These are phyloP conservation scores for Turritopsis rubra DNA, from an alignment of 30 jellyfish, hydroid and myxozoan species.

Conservation along the genomic window DNA sequence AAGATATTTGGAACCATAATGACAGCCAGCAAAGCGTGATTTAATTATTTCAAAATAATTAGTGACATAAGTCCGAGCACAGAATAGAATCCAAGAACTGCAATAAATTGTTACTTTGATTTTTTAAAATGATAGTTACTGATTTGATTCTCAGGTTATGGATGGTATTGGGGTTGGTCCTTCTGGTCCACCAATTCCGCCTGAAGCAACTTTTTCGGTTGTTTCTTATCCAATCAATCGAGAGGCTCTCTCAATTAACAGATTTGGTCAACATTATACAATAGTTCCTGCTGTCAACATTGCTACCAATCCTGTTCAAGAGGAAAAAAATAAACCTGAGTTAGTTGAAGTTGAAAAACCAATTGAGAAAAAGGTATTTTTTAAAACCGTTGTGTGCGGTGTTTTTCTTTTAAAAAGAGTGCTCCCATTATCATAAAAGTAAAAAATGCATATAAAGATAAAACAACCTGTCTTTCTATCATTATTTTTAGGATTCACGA, in stretches of 20 bases:
- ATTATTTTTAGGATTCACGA: conserved; percentile 27
- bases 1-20: too few species aligned
- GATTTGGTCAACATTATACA: conserved; percentile 52
- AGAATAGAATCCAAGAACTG: too few species aligned
- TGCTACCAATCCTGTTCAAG: conserved; percentile 54
- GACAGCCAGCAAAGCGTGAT: too few species aligned
- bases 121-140: neutral
- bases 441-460: neutral
- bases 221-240: conserved; percentile 74
- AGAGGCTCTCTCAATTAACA: conserved; percentile 48
- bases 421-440: neutral
- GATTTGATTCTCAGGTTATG: conserved; percentile 43
- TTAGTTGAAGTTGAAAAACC: conserved; percentile 46
- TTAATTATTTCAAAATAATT: too few species aligned
- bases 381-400: neutral
- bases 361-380: conserved; percentile 61
- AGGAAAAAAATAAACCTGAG: conserved; percentile 44
- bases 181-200: conserved; percentile 91
- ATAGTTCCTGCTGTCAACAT: conserved; percentile 37
- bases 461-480: neutral
- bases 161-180: conserved; percentile 91
- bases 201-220: conserved; percentile 74
- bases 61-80: too few species aligned
- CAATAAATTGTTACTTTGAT: too few species aligned
- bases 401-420: neutral